Evolutionary conservation across 2,797 vertebrate genomes (phyloP), one percentile per base, ranked within the genome.

Genomic region (Neosilurus hyrtlii): DNA sequence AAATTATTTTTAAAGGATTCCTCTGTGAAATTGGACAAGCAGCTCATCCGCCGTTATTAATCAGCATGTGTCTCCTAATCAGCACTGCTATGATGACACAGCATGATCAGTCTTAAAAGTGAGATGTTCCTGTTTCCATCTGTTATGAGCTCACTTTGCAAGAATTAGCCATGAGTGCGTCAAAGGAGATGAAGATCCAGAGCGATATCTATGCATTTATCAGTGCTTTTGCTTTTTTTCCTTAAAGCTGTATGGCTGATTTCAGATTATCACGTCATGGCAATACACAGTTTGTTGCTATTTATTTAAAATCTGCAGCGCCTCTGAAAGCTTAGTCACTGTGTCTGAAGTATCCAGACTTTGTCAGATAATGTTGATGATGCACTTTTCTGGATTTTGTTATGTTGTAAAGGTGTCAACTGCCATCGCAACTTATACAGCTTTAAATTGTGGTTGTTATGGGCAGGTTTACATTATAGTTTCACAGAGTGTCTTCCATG

Each of bases 311-410:
- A 76, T 83, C 77, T 22, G 51, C 8, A 16, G 5, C 81, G 67
- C 79, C 86, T 84, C 61, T 56, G n/a, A 24, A 86, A 78, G 78
- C 68, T 86, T 67, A 57, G 77, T 26, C 80, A 79, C 83, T 84
- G 84, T 83, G 86, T 84, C 72, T 86, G 78, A 87, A 84, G 80
- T 84, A 51, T 74, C 20, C 35, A 79, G 72, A 59, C 24, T 43
- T 76, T 85, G 82, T 86, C 86, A 86, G 51, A 56, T 68, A 75
- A 37, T 18, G 10, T 75, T 35, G 52, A 72, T 18, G 18, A 37
- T 22, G 9, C 18, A 57, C 22, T 59, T 75, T 4, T 2, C 10
- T 75, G 26, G 30, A 75, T 75, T 30, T 10, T 73, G n/a, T 72
- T 24, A 37, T 22, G 49, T 68, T 68, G 20, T 22, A 68, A 30